A percentile compares a stretch with the other conserved stretches of the same genome.
phyloP scores from a whole-genome alignment of 2,113 vertebrate species.

The Megalops atlanticus region DNA sequence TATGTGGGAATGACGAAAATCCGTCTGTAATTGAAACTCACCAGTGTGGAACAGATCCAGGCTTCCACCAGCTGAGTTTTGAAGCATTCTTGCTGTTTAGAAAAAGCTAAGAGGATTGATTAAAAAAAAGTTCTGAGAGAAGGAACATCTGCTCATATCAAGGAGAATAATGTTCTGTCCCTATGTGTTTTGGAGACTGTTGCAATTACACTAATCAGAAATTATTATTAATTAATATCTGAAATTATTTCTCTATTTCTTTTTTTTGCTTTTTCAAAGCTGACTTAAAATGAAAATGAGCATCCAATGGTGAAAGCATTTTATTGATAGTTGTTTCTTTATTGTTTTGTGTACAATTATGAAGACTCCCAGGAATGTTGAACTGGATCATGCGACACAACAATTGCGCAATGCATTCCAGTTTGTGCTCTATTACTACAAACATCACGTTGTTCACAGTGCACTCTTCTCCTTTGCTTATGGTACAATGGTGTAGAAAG shows the following conservation, averaged over 20 bases:
- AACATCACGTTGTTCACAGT: conserved; percentile 1
- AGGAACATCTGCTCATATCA: conserved; percentile 29
- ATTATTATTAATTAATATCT: too few relatives aligned
- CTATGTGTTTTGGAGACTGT: conserved; percentile 28
- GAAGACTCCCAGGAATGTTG: conserved; percentile 15
- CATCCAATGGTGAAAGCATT: not conserved
- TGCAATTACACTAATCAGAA: conserved; percentile 7
- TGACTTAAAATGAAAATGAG: not conserved
- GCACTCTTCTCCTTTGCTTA: not conserved
- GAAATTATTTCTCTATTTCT: too few relatives aligned
- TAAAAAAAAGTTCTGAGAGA: conserved; percentile 15
- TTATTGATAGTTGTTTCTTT: not conserved
- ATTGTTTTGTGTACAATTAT: conserved; percentile 11
- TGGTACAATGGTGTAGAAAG: not conserved
- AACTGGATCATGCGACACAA: conserved; percentile 5
- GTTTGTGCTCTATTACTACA: not conserved
- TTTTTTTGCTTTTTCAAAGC: too few relatives aligned
- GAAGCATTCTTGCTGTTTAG: conserved; percentile 25
- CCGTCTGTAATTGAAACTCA: not conserved
- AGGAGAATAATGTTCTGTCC: conserved; percentile 3
- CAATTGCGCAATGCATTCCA: conserved; percentile 9
- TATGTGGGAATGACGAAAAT: conserved; percentile 22
- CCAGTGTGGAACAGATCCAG: not conserved
- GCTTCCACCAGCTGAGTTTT: conserved; percentile 13
- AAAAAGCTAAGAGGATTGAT: conserved; percentile 24